Evolutionary conservation across 2,113 vertebrate species (phyloP).

Genomic region (Baryphthengus martii): DNA sequence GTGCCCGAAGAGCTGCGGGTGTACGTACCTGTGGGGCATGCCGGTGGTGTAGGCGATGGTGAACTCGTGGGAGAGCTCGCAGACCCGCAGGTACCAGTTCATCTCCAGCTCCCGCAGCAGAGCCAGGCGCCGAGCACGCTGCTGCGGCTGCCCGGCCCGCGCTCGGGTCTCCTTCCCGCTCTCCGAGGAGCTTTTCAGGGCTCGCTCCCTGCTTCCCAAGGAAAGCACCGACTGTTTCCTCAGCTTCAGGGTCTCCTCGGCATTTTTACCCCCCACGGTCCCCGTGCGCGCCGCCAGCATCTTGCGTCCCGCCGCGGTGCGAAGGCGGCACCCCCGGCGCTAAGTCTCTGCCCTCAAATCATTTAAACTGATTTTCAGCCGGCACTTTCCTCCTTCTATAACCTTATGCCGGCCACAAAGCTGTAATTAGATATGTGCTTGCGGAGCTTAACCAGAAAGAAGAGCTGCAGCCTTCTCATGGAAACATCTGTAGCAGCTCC

Average conservation of each 20-base stretch:
- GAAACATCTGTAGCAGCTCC: conserved; percentile 53
- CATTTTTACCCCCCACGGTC: conserved; percentile 68
- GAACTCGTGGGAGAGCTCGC: conserved; percentile 82
- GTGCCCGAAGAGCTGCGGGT: background rate
- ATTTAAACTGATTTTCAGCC: conserved; percentile 47
- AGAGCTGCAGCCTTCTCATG: conserved; percentile 63
- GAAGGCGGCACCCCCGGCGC: background rate
- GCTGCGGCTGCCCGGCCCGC: conserved; percentile 27
- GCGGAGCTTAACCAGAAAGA: conserved; percentile 60
- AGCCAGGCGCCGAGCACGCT: conserved; percentile 73
- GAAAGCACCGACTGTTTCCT: conserved; percentile 83
- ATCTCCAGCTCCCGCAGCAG: conserved; percentile 88
- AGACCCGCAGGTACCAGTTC: conserved; percentile 88
- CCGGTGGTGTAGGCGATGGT: conserved; percentile 81
- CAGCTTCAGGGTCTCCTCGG: conserved; percentile 71
- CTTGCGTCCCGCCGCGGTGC: background rate
- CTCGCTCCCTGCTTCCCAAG: conserved; percentile 63
- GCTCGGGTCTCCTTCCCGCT: conserved; percentile 68
- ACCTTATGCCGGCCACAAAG: conserved; percentile 69
- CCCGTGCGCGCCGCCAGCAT: conserved; percentile 90
- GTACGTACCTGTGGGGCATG: conserved; percentile 89
- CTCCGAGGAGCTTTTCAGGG: conserved; percentile 78
- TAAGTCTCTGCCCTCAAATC: conserved; percentile 41
- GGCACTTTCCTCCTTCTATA: conserved; percentile 74
- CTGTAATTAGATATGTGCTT: conserved; percentile 86